phyloP scores from a whole-genome alignment of 1,140 invertebrate species.

The Teleopsis dalmanni region DNA sequence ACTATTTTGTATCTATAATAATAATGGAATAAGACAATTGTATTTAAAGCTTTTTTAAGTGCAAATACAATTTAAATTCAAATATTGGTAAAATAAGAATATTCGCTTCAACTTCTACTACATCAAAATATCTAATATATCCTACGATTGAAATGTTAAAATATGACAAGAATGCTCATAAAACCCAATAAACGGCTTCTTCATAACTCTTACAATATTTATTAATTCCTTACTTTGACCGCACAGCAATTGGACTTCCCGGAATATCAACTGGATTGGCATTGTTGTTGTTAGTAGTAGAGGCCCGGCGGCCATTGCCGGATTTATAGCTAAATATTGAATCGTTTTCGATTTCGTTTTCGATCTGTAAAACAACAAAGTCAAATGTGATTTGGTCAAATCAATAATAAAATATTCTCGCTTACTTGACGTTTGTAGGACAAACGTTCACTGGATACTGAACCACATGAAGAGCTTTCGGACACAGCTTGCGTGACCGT shows the following conservation, averaged over 20 bases:
- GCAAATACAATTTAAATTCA: too few relatives aligned
- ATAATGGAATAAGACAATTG: too few relatives aligned
- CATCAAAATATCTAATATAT: too few relatives aligned
- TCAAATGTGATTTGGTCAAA: not conserved
- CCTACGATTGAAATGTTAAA: too few relatives aligned
- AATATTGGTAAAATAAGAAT: too few relatives aligned
- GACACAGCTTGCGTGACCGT: conserved; percentile 45
- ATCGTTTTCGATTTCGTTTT: conserved; percentile 56
- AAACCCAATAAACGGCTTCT: too few relatives aligned
- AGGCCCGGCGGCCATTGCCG: conserved; percentile 52
- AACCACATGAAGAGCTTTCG: conserved; percentile 75
- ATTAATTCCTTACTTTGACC: conserved; percentile 44
- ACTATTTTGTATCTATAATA: too few relatives aligned
- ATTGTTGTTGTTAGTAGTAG: conserved; percentile 54
- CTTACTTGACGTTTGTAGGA: conserved; percentile 42
- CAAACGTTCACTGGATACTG: conserved; percentile 69
- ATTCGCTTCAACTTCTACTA: too few relatives aligned
- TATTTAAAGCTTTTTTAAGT: too few relatives aligned
- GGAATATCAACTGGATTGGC: conserved; percentile 49
- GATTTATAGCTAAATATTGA: conserved; percentile 54
- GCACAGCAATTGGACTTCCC: conserved; percentile 50
- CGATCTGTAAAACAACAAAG: conserved; percentile 45
- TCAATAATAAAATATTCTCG: not conserved
- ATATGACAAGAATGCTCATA: too few relatives aligned
- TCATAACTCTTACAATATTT: not conserved